Percentiles rank a stretch among this genome's conserved stretches.
phyloP scores from a whole-genome alignment of 2,113 vertebrate species.

The Leptobrachium leishanense region DNA sequence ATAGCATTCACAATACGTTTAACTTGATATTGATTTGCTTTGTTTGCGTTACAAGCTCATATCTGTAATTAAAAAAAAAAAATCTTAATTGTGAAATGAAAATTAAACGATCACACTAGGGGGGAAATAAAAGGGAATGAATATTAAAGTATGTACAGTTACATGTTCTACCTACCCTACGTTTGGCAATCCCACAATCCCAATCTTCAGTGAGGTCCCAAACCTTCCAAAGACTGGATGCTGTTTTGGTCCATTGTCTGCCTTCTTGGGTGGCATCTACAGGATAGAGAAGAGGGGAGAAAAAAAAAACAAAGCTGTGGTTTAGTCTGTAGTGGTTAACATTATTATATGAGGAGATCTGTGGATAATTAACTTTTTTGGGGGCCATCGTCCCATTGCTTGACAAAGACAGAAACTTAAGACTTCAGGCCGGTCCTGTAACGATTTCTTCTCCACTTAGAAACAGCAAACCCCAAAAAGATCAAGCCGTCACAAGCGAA shows the following conservation, averaged over 20 bases:
- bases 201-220: constrained; percentile 95
- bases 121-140: background rate
- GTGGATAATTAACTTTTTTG: constrained; percentile 28
- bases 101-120: no score
- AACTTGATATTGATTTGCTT: no score
- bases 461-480: background rate
- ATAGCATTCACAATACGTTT: no score
- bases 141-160: no score
- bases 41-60: no score
- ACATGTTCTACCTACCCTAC: constrained; percentile 80
- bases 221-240: constrained; percentile 91
- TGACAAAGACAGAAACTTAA: background rate
- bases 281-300: constrained; percentile 44
- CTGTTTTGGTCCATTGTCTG: constrained; percentile 82
- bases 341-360: background rate
- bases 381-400: constrained; percentile 8
- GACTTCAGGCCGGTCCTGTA: background rate
- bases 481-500: constrained; percentile 2
- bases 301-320: background rate
- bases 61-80: no score
- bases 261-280: constrained; percentile 97
- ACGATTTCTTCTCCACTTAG: background rate
- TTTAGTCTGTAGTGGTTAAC: background rate
- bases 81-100: no score
- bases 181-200: constrained; percentile 96